Conservation (phyloP, 2,888 invertebrate species). For the Mellilla xanthometata region DNA sequence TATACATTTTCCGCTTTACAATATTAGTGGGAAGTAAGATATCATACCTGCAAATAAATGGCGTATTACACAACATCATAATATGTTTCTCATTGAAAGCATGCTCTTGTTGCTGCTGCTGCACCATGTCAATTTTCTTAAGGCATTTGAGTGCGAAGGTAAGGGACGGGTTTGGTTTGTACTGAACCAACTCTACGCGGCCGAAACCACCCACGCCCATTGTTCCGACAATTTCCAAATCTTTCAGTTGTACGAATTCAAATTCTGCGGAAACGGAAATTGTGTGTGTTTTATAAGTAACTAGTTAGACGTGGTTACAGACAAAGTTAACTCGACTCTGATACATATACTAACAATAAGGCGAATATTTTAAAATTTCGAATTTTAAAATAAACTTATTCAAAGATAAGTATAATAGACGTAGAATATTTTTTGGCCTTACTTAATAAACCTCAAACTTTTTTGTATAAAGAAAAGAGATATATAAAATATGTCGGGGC, state of each 20-base stretch:
- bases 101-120: constrained; percentile 94
- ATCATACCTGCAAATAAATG: constrained; percentile 89
- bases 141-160: constrained; percentile 94
- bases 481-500: no score
- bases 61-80: constrained; percentile 89
- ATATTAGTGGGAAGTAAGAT: neutral
- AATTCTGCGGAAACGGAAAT: constrained; percentile 73
- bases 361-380: no score
- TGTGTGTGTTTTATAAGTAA: no score
- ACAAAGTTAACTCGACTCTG: no score
- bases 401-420: no score
- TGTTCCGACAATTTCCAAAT: constrained; percentile 91
- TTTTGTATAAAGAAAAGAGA: no score
- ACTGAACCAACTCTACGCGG: constrained; percentile 90
- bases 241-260: constrained; percentile 87
- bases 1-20: no score
- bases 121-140: constrained; percentile 94
- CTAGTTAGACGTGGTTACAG: no score
- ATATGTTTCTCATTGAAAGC: constrained; percentile 94
- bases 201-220: constrained; percentile 97
- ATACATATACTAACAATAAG: no score
- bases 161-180: constrained; percentile 76
- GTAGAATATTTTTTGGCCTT: no score
- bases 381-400: no score
- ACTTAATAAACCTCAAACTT: no score